Evolutionary conservation across 2,888 invertebrate species (phyloP).

Genomic region (Hirtodrosophila histrioides): DNA sequence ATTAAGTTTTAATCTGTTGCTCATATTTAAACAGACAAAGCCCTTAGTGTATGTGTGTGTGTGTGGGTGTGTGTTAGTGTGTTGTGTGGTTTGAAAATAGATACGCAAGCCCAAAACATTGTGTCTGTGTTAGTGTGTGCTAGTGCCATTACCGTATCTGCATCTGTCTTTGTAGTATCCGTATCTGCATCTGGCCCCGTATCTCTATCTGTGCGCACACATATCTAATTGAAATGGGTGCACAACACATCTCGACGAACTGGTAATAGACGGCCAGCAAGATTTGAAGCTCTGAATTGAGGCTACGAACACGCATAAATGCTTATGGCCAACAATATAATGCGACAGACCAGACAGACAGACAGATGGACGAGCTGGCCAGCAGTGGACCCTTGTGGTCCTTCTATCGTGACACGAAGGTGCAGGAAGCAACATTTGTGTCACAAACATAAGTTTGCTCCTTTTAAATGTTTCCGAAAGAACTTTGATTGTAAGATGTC

Average conservation of each 20-base stretch:
- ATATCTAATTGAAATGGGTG: constrained; percentile 30
- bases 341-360: constrained; percentile 2
- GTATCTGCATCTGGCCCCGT: neutral
- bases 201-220: constrained; percentile 1
- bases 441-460: constrained; percentile 58
- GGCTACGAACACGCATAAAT: constrained; percentile 32
- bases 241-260: constrained; percentile 15
- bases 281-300: constrained; percentile 10
- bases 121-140: neutral
- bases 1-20: constrained; percentile 78
- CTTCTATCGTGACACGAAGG: no score
- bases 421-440: no score
- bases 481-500: constrained; percentile 29
- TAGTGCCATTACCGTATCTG: neutral
- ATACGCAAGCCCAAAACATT: neutral
- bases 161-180: neutral
- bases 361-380: constrained; percentile 32
- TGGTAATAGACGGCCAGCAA: constrained; percentile 25
- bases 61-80: no score
- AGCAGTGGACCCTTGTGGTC: no score
- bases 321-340: constrained; percentile 19
- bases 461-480: constrained; percentile 50
- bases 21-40: constrained; percentile 64
- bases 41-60: constrained; percentile 4
- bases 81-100: constrained; percentile 8